Evolutionary conservation across 2,888 invertebrate genomes (phyloP).

Genomic region (Tanytarsus gracilentus): DNA sequence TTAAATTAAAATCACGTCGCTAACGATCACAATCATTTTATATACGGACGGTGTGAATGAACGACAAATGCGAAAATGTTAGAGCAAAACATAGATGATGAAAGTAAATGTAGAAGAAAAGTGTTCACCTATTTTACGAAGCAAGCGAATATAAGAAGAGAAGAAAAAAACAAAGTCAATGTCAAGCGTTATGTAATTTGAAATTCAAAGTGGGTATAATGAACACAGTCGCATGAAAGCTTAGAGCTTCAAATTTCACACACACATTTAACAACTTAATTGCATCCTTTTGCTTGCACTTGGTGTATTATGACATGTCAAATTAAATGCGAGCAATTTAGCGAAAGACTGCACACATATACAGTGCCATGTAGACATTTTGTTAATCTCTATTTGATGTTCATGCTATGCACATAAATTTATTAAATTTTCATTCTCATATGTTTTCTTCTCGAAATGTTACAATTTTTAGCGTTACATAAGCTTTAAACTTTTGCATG

Average conservation of each 20-base stretch:
- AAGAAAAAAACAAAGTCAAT: slow-evolving; percentile 20
- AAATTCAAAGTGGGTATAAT: background rate
- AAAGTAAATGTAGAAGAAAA: no score
- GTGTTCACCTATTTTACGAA: slow-evolving; percentile 1
- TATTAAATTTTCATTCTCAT: slow-evolving; percentile 1
- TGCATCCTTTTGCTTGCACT: no score
- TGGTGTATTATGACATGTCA: slow-evolving; percentile 4
- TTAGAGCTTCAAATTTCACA: background rate
- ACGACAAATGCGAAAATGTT: no score
- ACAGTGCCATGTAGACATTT: slow-evolving; percentile 4
- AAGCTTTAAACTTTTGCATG: slow-evolving; percentile 21
- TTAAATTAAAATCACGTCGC: no score
- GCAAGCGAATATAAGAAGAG: background rate
- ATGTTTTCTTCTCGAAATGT: slow-evolving; percentile 13
- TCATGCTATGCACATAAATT: background rate
- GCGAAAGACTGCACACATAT: background rate
- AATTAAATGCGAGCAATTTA: background rate
- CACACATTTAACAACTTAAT: no score
- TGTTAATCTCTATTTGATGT: background rate
- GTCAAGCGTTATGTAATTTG: slow-evolving; percentile 5
- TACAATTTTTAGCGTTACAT: slow-evolving; percentile 26
- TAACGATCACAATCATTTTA: no score
- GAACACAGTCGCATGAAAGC: background rate
- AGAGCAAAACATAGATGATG: no score
- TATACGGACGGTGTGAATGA: no score